Conservation (phyloP, 2,888 invertebrate genomes). For the Altica lythri region DNA sequence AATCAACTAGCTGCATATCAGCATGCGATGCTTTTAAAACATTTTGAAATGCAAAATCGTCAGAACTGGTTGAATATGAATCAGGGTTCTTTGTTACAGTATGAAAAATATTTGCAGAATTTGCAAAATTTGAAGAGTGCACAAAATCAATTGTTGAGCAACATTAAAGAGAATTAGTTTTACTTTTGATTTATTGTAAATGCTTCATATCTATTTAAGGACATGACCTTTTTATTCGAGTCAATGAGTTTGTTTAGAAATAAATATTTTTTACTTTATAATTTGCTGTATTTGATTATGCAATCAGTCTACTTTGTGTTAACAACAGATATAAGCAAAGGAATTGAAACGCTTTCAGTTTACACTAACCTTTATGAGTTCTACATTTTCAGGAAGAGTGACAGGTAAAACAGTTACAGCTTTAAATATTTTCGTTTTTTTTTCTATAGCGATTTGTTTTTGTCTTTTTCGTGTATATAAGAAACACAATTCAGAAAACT, state of each 20-base stretch:
- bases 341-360: too few relatives aligned
- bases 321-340: background rate
- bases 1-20: slow-evolving; percentile 51
- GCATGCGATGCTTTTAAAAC: slow-evolving; percentile 55
- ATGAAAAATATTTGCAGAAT: slow-evolving; percentile 55
- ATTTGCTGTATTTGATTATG: too few relatives aligned
- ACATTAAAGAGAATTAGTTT: slow-evolving; percentile 49
- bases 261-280: background rate
- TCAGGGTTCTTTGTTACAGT: slow-evolving; percentile 51
- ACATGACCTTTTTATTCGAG: too few relatives aligned
- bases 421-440: too few relatives aligned
- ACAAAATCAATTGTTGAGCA: slow-evolving; percentile 43
- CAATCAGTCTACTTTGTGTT: background rate
- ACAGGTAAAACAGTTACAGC: too few relatives aligned
- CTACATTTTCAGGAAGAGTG: too few relatives aligned
- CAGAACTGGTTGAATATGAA: slow-evolving; percentile 53
- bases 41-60: slow-evolving; percentile 54
- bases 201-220: too few relatives aligned
- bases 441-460: too few relatives aligned
- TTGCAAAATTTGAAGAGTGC: slow-evolving; percentile 50
- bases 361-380: too few relatives aligned
- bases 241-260: background rate
- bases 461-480: too few relatives aligned
- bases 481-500: too few relatives aligned
- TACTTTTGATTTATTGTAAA: too few relatives aligned